Evolutionary conservation across 2,888 invertebrate species (phyloP).

Genomic region (Drosophila nr. fundita): DNA sequence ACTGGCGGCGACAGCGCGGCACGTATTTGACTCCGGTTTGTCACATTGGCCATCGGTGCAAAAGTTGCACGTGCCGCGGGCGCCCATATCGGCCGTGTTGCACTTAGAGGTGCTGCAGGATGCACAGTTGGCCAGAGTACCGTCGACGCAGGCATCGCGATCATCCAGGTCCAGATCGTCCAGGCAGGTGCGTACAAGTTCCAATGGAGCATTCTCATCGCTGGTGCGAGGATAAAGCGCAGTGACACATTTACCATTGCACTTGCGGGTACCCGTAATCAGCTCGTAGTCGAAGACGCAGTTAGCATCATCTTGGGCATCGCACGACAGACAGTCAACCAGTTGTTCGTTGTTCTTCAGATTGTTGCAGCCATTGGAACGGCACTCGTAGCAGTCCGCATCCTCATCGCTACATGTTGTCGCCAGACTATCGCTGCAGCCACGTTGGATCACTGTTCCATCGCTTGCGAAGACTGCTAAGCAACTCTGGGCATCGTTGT

Average conservation of each 20-base stretch:
- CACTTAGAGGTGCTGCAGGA: constrained; percentile 65
- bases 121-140: constrained; percentile 57
- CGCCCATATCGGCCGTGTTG: constrained; percentile 70
- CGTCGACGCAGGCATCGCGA: constrained; percentile 59
- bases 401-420: constrained; percentile 43
- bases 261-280: constrained; percentile 61
- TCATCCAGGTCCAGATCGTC: constrained; percentile 80
- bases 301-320: constrained; percentile 56
- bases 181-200: constrained; percentile 76
- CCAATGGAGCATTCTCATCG: constrained; percentile 64
- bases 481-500: constrained; percentile 68
- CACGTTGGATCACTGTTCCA: constrained; percentile 67
- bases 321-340: constrained; percentile 76
- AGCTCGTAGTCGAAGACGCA: constrained; percentile 64
- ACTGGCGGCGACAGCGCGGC: constrained; percentile 63
- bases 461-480: constrained; percentile 62
- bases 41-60: constrained; percentile 74
- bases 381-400: constrained; percentile 74
- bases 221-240: constrained; percentile 75
- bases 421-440: constrained; percentile 68
- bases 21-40: constrained; percentile 52
- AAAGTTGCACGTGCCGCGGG: constrained; percentile 68
- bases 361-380: constrained; percentile 79
- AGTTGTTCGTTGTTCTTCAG: constrained; percentile 55
- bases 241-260: constrained; percentile 78